Evolutionary conservation across 2,797 vertebrate genomes (phyloP).

Genomic region (Poeciliopsis gracilis): DNA sequence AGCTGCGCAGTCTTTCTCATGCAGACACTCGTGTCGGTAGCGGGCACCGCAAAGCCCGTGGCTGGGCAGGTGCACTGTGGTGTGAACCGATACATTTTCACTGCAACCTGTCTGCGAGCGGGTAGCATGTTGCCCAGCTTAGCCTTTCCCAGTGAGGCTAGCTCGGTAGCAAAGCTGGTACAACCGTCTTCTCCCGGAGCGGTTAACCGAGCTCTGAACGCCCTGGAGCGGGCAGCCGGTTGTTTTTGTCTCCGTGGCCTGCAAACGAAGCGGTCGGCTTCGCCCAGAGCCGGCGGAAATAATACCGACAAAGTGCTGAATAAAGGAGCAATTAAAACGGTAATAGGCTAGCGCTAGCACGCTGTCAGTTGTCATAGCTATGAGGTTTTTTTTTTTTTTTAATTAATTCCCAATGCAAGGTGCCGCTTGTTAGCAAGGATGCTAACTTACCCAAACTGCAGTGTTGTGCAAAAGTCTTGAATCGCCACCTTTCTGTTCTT

Average conservation of each 20-base stretch:
- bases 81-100: neutral
- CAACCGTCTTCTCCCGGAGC: slow-evolving; percentile 39
- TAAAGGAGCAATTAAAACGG: slow-evolving; percentile 48
- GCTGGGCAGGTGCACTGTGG: slow-evolving; percentile 36
- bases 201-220: slow-evolving; percentile 31
- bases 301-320: slow-evolving; percentile 26
- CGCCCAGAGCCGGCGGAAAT: slow-evolving; percentile 8
- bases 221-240: slow-evolving; percentile 37
- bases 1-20: slow-evolving; percentile 48
- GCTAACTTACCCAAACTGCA: slow-evolving; percentile 31
- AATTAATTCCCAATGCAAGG: slow-evolving; percentile 71
- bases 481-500: neutral
- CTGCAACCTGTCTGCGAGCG: slow-evolving; percentile 8
- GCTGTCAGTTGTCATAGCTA: slow-evolving; percentile 49
- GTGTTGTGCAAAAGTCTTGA: slow-evolving; percentile 1
- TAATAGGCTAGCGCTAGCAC: slow-evolving; percentile 58
- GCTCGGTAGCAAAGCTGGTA: slow-evolving; percentile 55
- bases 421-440: slow-evolving; percentile 47
- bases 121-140: slow-evolving; percentile 57
- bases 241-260: slow-evolving; percentile 35
- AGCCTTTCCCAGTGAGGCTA: slow-evolving; percentile 51
- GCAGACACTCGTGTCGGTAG: slow-evolving; percentile 2
- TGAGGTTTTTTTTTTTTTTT: slow-evolving; percentile 3
- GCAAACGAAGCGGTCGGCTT: slow-evolving; percentile 3
- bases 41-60: slow-evolving; percentile 24